These are phyloP conservation scores for Leptocoma aspasia DNA, from an alignment of 2,113 vertebrate genomes.

Conservation along the genomic window DNA sequence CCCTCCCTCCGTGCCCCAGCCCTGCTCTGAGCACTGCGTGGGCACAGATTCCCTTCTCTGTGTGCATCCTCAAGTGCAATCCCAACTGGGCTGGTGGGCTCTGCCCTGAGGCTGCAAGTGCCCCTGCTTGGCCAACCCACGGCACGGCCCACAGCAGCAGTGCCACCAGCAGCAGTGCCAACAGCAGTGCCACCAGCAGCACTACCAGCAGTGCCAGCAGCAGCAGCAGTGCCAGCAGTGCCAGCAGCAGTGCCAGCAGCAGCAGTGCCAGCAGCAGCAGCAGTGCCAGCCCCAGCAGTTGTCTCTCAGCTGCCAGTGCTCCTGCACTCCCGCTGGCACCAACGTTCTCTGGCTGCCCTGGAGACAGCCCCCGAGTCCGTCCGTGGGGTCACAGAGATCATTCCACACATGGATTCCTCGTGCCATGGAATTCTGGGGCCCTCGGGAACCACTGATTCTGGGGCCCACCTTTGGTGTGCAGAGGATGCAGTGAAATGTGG, in stretches of 20 bases:
- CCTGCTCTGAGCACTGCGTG: not conserved
- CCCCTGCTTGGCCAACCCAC: not conserved
- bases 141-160: not conserved
- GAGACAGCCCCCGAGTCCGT: not conserved
- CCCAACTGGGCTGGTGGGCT: not conserved
- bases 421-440: not conserved
- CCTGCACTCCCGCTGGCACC: not conserved
- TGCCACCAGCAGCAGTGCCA: no score
- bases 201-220: no score
- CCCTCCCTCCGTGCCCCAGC: not conserved
- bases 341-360: no score
- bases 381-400: rapidly evolving
- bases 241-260: no score
- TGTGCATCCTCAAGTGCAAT: not conserved
- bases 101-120: not conserved
- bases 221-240: no score
- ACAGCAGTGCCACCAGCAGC: no score
- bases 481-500: no score
- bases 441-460: not conserved
- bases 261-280: not conserved
- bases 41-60: not conserved
- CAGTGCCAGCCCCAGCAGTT: not conserved
- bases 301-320: rapidly evolving
- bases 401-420: not conserved
- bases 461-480: rapidly evolving